Evolutionary conservation across 2,888 invertebrate species (phyloP).

Genomic region (Xanthostigma xanthostigma): DNA sequence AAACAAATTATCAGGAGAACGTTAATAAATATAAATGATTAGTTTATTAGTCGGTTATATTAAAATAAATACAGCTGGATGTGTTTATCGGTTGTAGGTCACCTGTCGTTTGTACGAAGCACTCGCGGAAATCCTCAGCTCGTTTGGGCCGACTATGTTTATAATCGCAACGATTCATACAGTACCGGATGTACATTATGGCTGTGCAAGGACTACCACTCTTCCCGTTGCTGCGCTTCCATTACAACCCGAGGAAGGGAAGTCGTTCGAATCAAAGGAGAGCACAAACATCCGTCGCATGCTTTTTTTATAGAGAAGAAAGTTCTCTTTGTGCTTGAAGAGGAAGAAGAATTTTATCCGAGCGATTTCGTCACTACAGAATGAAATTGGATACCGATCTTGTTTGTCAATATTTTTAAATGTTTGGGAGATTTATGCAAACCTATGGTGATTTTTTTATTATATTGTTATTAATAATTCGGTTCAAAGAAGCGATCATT

Average conservation of each 20-base stretch:
- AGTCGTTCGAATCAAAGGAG: background rate
- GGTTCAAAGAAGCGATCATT: no score
- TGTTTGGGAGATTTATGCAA: no score
- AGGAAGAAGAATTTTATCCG: background rate
- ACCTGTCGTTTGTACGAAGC: background rate
- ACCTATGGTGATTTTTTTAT: no score
- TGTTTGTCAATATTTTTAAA: background rate
- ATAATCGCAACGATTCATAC: background rate
- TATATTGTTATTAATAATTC: no score
- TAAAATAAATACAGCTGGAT: no score
- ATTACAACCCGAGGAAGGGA: background rate
- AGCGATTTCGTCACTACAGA: background rate
- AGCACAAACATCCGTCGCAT: background rate
- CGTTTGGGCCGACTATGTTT: background rate
- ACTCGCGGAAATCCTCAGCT: background rate
- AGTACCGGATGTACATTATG: background rate
- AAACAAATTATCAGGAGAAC: no score
- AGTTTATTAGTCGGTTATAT: no score
- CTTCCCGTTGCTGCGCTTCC: background rate
- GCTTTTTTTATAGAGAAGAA: no score
- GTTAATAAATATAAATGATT: no score
- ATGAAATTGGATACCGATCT: background rate
- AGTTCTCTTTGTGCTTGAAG: background rate
- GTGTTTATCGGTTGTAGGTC: background rate
- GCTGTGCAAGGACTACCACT: background rate